Base-by-base conservation (phyloP, 23 tunicate species). In the Trididemnum miniatum region DNA sequence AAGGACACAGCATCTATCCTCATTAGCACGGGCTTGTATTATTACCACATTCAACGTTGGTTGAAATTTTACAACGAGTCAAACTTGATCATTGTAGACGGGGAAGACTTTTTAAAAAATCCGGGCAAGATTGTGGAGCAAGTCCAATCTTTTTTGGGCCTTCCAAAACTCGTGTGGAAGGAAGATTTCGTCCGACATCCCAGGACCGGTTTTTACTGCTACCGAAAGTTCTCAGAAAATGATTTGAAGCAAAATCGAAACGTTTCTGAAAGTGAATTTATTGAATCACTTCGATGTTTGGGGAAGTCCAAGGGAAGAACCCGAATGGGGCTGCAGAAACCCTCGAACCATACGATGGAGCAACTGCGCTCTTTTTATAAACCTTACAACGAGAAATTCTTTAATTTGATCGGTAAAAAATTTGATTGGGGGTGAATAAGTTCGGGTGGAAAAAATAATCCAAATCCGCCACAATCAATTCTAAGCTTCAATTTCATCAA, bases 101-200 rank as follows among this genome's bases (percentile, higher is more conserved):
- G 89, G 2, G 83, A 85, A 0, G 29, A 65, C 1, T 77, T 78
- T 7, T 15, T 78, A 2, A 35, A 65, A 49, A 24, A 65, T n/a
- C 83, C 89, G 27, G 89, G 89, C 33, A 20, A 35, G 59, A 40
- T 85, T 3, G 59, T 85, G 4, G 89, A 85, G 38, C 25, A 85
- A 44, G 38, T 85, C 7, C 83, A 77, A 65, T 83, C 65, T 30
- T 85, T 77, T 66, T 5, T 85, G 15, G 83, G 78, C 12, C 35
- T 85, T 1, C 89, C 89, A 44, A 85, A 85, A 39, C 65, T 85
- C 35, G 0, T 85, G 20, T 33, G 65, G 33, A 65, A 78, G 34
- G 78, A 78, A 49, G 89, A 85, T 49, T 85, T 77, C 66, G 89
- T 85, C 23, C 37, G 44, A n/a, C 30, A 79, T 78, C 89, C 83